Conservation (phyloP, 2,888 invertebrate species). For the Craniophora ligustri region DNA sequence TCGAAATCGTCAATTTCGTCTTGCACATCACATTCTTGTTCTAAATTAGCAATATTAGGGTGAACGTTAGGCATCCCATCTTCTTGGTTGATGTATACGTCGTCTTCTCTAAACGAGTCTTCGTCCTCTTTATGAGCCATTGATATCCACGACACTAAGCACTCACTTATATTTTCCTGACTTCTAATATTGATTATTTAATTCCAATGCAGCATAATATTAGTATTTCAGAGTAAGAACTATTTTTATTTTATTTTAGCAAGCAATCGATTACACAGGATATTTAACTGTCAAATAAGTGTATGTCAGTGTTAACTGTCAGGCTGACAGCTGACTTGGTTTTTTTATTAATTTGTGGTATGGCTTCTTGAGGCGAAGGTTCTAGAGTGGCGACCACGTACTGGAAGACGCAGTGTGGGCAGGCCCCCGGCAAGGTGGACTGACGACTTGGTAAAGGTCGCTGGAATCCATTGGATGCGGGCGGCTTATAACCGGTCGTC, state of each 20-base stretch:
- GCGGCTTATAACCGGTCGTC: too few species aligned
- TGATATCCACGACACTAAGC: slow-evolving; percentile 19
- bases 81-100: slow-evolving; percentile 95
- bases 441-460: too few species aligned
- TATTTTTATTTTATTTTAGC: slow-evolving; percentile 34
- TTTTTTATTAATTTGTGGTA: too few species aligned
- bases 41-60: slow-evolving; percentile 92
- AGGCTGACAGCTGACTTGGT: neutral
- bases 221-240: slow-evolving; percentile 13
- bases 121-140: slow-evolving; percentile 83
- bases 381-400: too few species aligned
- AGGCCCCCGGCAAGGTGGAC: too few species aligned
- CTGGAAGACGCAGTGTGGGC: too few species aligned
- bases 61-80: slow-evolving; percentile 96
- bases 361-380: too few species aligned
- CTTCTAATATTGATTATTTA: slow-evolving; percentile 20
- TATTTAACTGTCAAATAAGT: slow-evolving; percentile 22
- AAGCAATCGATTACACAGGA: slow-evolving; percentile 42
- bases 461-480: too few species aligned
- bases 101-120: slow-evolving; percentile 88
- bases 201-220: slow-evolving; percentile 37
- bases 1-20: slow-evolving; percentile 92
- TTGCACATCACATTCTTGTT: slow-evolving; percentile 91
- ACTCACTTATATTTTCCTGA: slow-evolving; percentile 27
- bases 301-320: neutral